phyloP scores from a whole-genome alignment of 1,140 invertebrate species.

The Glomeris maerens region DNA sequence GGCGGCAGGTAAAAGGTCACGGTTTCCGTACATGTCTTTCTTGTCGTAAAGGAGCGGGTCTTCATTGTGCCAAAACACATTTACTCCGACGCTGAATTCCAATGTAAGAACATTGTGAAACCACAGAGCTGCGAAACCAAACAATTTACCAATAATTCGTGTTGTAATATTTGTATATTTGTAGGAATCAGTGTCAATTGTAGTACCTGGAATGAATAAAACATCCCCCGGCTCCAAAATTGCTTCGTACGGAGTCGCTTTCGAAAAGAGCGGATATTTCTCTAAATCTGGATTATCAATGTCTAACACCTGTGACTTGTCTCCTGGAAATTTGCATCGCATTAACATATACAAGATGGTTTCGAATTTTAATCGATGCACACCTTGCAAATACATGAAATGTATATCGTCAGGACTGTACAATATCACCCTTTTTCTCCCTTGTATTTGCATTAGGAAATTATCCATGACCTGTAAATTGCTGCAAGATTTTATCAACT shows the following conservation, averaged over 20 bases:
- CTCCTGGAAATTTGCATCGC: slow-evolving; percentile 27
- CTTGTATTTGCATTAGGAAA: slow-evolving; percentile 40
- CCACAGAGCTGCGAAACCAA: slow-evolving; percentile 36
- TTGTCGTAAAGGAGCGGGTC: slow-evolving; percentile 33
- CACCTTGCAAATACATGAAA: slow-evolving; percentile 40
- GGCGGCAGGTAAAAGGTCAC: slow-evolving; percentile 35
- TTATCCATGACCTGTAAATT: slow-evolving; percentile 41
- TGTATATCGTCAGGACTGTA: slow-evolving; percentile 38
- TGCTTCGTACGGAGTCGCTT: slow-evolving; percentile 31
- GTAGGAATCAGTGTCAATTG: too few relatives aligned
- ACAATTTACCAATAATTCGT: slow-evolving; percentile 2
- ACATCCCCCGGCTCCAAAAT: slow-evolving; percentile 40
- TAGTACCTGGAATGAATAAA: slow-evolving; percentile 41
- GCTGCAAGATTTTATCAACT: background rate
- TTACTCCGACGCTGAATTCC: slow-evolving; percentile 40
- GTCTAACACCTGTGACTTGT: slow-evolving; percentile 44
- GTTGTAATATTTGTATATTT: too few relatives aligned
- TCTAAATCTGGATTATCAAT: slow-evolving; percentile 37
- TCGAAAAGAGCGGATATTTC: slow-evolving; percentile 37
- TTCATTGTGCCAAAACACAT: slow-evolving; percentile 45
- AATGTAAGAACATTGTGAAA: slow-evolving; percentile 42
- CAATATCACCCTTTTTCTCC: slow-evolving; percentile 38
- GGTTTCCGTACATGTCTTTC: slow-evolving; percentile 44
- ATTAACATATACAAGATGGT: background rate
- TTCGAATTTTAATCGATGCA: too few relatives aligned